phyloP scores from a whole-genome alignment of 2,888 invertebrate genomes.

The Andrena bucephala region DNA sequence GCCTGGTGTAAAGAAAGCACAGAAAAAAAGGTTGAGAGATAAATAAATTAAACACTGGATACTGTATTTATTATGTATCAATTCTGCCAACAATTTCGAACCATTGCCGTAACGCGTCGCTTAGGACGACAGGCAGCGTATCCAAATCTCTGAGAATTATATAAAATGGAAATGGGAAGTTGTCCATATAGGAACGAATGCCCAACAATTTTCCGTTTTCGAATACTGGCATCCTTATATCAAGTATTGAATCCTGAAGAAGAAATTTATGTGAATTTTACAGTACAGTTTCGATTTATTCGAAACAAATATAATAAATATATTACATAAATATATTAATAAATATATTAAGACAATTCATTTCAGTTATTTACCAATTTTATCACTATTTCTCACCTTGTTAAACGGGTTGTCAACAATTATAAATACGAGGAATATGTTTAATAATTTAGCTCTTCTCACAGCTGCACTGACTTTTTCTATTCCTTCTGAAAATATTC shows the following conservation, averaged over 20 bases:
- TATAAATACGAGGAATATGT: conserved; percentile 97
- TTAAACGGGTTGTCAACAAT: conserved; percentile 97
- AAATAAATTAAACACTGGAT: neutral
- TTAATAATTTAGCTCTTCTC: conserved; percentile 91
- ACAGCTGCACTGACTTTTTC: conserved; percentile 92
- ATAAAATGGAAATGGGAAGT: conserved; percentile 99
- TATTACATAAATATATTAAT: too few species aligned
- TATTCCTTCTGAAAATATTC: conserved; percentile 95
- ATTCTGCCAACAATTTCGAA: conserved; percentile 96
- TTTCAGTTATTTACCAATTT: neutral
- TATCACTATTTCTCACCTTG: conserved; percentile 87
- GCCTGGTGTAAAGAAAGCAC: neutral
- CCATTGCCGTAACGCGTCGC: conserved; percentile 99
- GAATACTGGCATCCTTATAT: conserved; percentile 93
- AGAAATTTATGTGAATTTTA: neutral
- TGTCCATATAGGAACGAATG: conserved; percentile 95
- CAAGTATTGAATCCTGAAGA: conserved; percentile 94
- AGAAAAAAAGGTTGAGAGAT: neutral
- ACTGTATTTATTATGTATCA: conserved; percentile 72
- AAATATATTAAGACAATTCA: too few species aligned
- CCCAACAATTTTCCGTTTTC: conserved; percentile 87
- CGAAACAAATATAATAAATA: too few species aligned
- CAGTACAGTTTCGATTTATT: too few species aligned
- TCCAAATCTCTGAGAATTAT: conserved; percentile 96
- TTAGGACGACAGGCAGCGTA: conserved; percentile 94